Base-by-base conservation (phyloP, 2,797 vertebrate species). In the Lepidocolaptes lacrymiger region DNA sequence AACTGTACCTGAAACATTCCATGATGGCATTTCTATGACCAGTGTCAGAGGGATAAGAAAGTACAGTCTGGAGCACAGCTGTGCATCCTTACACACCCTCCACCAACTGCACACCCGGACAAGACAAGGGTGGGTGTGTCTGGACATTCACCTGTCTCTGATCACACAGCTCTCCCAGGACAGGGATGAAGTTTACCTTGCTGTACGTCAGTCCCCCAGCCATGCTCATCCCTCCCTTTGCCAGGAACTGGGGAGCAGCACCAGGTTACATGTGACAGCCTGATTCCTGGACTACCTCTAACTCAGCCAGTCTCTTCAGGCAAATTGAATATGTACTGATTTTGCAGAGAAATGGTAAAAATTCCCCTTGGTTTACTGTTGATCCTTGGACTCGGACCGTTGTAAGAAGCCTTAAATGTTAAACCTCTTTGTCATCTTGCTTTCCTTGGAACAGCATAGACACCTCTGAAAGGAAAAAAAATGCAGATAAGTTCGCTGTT, bases 261-360 rank as follows among this genome's bases (percentile, higher is more conserved):
- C 32, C 41, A 21, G 21, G 18, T 17, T 34, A 2, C 0, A 0
- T 5, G 32, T 34, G 37, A 12, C 43, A 67, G 4, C 0, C 3
- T 3, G 10, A 10, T 32, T 72, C 81, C 71, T 72, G 84, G 62
- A n/a, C 51, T 72, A 14, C 19, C 62, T 34, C 10, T 16, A 66
- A 34, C 30, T 49, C 41, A 54, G 37, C 30, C 10, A 32, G 37
- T 46, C 11, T 89, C 41, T 90, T 59, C 49, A 58, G 37, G 37
- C 26, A 12, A 44, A 55, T 22, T 16, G 28, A 36, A 39, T n/a
- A 43, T 32, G 37, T 18, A 56, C 48, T 17, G 14, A 19, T 46
- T 71, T 79, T 74, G 26, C 21, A 56, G 63, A 37, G 28, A 73
- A 18, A 32, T 36, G 19, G 41, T 69, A 32, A 48, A 59, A 78